These are phyloP conservation scores for Choristoneura rosaceana DNA, from an alignment of 2,888 invertebrate species.

Conservation along the genomic window DNA sequence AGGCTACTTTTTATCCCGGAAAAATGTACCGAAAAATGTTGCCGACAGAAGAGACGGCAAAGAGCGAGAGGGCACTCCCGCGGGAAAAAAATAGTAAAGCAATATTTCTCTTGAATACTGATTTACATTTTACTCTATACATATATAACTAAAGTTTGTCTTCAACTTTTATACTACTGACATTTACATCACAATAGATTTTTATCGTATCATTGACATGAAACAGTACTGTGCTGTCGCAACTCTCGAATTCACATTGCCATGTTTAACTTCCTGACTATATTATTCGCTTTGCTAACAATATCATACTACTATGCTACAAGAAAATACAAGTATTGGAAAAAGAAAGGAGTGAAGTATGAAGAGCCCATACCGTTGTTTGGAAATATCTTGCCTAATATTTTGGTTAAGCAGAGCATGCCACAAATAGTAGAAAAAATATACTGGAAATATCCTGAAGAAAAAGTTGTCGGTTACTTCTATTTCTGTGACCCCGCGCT, in stretches of 20 bases:
- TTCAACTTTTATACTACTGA: too few relatives aligned
- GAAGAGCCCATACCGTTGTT: slow-evolving; percentile 25
- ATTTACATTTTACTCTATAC: too few relatives aligned
- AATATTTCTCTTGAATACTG: too few relatives aligned
- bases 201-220: too few relatives aligned
- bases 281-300: not conserved
- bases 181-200: too few relatives aligned
- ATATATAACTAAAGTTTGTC: too few relatives aligned
- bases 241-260: not conserved
- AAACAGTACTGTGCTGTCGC: not conserved
- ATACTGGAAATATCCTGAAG: slow-evolving; percentile 39
- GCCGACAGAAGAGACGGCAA: too few relatives aligned
- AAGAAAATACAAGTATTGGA: slow-evolving; percentile 38
- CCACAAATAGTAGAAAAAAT: slow-evolving; percentile 28
- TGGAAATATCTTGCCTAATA: slow-evolving; percentile 17
- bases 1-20: too few relatives aligned
- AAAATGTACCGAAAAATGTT: too few relatives aligned
- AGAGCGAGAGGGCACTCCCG: too few relatives aligned
- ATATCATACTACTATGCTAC: slow-evolving; percentile 25
- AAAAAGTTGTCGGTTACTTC: slow-evolving; percentile 34
- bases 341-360: slow-evolving; percentile 33
- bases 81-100: too few relatives aligned
- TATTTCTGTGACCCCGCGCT: slow-evolving; percentile 25
- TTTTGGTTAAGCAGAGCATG: slow-evolving; percentile 25
- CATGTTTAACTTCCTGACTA: not conserved